Conservation (phyloP, 2,888 invertebrate species). For the Pyrrhia umbra region DNA sequence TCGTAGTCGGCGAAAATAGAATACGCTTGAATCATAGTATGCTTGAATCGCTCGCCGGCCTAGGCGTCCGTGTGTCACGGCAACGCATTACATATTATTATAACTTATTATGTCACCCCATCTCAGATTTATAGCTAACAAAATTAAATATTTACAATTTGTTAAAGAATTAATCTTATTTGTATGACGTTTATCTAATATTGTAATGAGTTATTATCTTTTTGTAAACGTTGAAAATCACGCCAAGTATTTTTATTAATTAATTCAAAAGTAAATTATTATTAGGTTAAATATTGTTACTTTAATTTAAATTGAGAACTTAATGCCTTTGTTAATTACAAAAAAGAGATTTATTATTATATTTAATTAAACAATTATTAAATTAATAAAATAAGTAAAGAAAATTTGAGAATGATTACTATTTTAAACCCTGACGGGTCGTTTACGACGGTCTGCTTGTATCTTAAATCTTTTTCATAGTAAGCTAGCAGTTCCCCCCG, state of each 20-base stretch:
- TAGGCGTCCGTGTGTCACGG: slow-evolving; percentile 49
- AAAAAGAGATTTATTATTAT: too few relatives aligned
- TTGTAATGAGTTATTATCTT: slow-evolving; percentile 26
- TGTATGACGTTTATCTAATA: slow-evolving; percentile 44
- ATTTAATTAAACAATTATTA: too few relatives aligned
- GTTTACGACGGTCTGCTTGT: too few relatives aligned
- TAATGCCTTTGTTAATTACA: too few relatives aligned
- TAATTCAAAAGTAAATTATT: background rate
- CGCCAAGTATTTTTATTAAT: slow-evolving; percentile 1
- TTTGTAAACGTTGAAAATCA: slow-evolving; percentile 4
- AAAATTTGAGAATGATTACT: too few relatives aligned
- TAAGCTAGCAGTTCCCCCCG: too few relatives aligned
- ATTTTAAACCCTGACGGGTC: too few relatives aligned
- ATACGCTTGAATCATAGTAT: too few relatives aligned
- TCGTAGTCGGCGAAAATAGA: too few relatives aligned
- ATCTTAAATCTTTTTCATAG: too few relatives aligned
- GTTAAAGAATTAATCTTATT: slow-evolving; percentile 51
- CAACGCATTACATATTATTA: slow-evolving; percentile 57
- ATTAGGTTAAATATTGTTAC: background rate
- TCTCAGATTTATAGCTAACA: slow-evolving; percentile 69
- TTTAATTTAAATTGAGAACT: background rate
- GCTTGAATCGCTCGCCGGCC: background rate
- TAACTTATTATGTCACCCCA: slow-evolving; percentile 66
- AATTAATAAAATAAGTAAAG: too few relatives aligned
- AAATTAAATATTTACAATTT: slow-evolving; percentile 70